Base-by-base conservation (phyloP, 23 tunicate genomes). In the Diplosoma virens region DNA sequence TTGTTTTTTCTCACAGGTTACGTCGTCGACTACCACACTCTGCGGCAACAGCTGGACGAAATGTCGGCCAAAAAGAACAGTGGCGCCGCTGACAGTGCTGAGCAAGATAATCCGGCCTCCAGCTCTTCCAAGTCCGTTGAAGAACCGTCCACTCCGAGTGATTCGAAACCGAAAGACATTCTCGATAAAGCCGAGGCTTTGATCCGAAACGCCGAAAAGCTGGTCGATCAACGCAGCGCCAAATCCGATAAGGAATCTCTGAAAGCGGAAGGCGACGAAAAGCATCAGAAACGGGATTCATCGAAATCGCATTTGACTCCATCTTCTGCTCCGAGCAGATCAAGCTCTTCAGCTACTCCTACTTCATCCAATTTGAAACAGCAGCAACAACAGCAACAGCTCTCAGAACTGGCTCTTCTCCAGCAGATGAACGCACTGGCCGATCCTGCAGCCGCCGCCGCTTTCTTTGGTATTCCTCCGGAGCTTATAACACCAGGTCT, bases 1-100 rank as follows among this genome's bases (percentile, higher is more conserved):
- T n/a, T n/a, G n/a, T n/a, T n/a, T n/a, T n/a, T n/a, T n/a, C n/a
- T n/a, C n/a, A n/a, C 59, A 92, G 97, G 91, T 25, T 92, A 61
- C 64, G 91, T 82, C 37, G 92, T 92, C 23, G 92, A 92, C 35
- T 92, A 92, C 80, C 90, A 92, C 76, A 81, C 92, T 30, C 27
- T 92, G 18, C 79, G 97, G 7, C 92, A 85, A 48, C 90, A 92
- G 41, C 82, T 92, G 7, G 86, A 84, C 46, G 89, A 83, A 37
- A 53, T 37, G 4, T 31, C 69, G 58, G 37, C 79, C 21, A 87
- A 80, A 71, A 80, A 80, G 34, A 73, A 65, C 9, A 78, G 75
- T 11, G 77, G 27, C 14, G 76, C 60, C 5, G 7, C 30, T 22
- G 79, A 72, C 1, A 78, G 54, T 9, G 45, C 58, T 54, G 78